Conservation (phyloP, 2,888 invertebrate genomes). For the Globia sparganii region DNA sequence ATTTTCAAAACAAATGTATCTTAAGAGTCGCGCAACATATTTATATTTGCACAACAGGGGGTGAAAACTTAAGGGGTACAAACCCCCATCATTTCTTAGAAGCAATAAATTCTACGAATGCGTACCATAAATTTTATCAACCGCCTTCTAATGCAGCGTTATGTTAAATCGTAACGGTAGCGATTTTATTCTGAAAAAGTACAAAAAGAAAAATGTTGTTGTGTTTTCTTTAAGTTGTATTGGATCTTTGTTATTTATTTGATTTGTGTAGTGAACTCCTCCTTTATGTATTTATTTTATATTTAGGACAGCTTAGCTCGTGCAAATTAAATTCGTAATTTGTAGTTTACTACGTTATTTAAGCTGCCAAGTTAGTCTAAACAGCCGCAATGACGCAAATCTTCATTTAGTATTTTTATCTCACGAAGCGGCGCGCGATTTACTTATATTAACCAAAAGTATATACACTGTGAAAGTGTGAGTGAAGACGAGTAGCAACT, state of each 20-base stretch:
- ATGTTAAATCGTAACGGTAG: constrained; percentile 68
- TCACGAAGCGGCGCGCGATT: too few species aligned
- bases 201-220: not conserved
- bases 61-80: constrained; percentile 58
- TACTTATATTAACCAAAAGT: too few species aligned
- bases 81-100: constrained; percentile 68
- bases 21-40: constrained; percentile 60
- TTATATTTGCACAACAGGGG: constrained; percentile 59
- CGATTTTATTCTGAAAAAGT: constrained; percentile 36
- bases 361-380: not conserved
- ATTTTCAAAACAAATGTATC: constrained; percentile 52
- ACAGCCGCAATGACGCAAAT: too few species aligned
- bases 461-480: too few species aligned
- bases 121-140: constrained; percentile 82
- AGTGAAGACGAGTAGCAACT: too few species aligned
- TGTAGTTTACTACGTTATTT: not conserved
- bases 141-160: constrained; percentile 83
- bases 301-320: not conserved
- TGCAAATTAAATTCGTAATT: not conserved
- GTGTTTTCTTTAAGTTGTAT: constrained; percentile 17
- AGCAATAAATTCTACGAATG: constrained; percentile 84
- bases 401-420: not conserved
- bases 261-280: not conserved
- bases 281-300: not conserved
- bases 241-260: not conserved